Evolutionary conservation across 2,888 invertebrate genomes (phyloP).

Genomic region (Listrodromus nycthemerus): DNA sequence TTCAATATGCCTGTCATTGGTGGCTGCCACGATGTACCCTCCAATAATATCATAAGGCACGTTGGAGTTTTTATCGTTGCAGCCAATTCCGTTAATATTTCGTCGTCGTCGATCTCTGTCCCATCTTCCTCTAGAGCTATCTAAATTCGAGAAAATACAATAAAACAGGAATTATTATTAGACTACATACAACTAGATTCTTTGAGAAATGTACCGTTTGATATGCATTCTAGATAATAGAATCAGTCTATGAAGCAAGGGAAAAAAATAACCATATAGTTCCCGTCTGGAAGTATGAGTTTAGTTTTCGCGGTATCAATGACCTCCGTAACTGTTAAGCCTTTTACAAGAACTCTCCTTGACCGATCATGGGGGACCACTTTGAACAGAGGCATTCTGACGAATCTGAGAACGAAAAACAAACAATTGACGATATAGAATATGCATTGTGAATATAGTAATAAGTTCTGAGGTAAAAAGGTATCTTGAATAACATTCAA

Average conservation of each 20-base stretch:
- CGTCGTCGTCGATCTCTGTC: slow-evolving; percentile 14
- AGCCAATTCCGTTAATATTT: slow-evolving; percentile 1
- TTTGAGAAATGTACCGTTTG: no score
- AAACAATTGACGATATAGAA: no score
- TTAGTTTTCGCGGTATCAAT: not conserved
- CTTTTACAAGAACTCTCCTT: not conserved
- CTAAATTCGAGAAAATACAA: not conserved
- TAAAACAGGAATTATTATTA: no score
- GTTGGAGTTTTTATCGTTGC: not conserved
- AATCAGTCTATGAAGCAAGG: no score
- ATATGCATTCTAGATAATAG: slow-evolving; percentile 21
- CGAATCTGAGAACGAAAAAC: no score
- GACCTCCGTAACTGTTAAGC: not conserved
- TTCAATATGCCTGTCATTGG: not conserved
- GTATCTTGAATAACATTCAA: no score
- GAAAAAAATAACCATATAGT: slow-evolving; percentile 1
- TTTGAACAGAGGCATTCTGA: not conserved
- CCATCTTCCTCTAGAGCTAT: slow-evolving; percentile 26
- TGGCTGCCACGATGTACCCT: not conserved
- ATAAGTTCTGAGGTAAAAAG: no score
- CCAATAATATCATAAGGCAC: slow-evolving; percentile 7
- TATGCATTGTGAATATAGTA: no score
- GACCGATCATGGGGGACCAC: not conserved
- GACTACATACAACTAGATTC: no score
- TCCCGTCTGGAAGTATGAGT: not conserved